phyloP scores from a whole-genome alignment of 2,113 vertebrate genomes.

The Crotalus helleri region DNA sequence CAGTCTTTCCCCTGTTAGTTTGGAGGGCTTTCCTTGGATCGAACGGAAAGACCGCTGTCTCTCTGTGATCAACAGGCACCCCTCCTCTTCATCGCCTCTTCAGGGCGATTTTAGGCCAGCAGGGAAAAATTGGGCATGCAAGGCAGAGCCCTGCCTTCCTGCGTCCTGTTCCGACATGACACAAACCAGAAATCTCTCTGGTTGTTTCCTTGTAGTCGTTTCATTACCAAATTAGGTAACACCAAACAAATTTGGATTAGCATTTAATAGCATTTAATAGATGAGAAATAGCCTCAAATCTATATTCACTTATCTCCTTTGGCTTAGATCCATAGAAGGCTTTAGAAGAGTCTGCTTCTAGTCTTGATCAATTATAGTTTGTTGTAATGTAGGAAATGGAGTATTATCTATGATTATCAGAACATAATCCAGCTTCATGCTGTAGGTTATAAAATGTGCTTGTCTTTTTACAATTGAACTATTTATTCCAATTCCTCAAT shows the following conservation, averaged over 20 bases:
- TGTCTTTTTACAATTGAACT: not conserved
- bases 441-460: not conserved
- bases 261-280: not conserved
- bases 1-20: too few relatives aligned
- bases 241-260: not conserved
- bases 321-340: not conserved
- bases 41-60: too few relatives aligned
- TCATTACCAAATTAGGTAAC: not conserved
- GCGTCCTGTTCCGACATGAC: too few relatives aligned
- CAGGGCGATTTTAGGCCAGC: too few relatives aligned
- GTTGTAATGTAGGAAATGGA: not conserved
- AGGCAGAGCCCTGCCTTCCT: too few relatives aligned
- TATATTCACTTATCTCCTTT: not conserved
- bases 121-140: too few relatives aligned
- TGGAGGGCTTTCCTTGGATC: too few relatives aligned
- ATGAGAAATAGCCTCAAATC: not conserved
- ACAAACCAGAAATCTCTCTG: not conserved
- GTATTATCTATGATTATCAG: not conserved
- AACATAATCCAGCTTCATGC: not conserved
- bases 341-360: not conserved
- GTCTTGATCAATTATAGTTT: not conserved
- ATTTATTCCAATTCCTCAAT: not conserved
- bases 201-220: not conserved
- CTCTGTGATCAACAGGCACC: too few relatives aligned
- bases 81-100: too few relatives aligned